Evolutionary conservation across 2,113 vertebrate genomes (phyloP).

Genomic region (Nycticryphes semicollaris): DNA sequence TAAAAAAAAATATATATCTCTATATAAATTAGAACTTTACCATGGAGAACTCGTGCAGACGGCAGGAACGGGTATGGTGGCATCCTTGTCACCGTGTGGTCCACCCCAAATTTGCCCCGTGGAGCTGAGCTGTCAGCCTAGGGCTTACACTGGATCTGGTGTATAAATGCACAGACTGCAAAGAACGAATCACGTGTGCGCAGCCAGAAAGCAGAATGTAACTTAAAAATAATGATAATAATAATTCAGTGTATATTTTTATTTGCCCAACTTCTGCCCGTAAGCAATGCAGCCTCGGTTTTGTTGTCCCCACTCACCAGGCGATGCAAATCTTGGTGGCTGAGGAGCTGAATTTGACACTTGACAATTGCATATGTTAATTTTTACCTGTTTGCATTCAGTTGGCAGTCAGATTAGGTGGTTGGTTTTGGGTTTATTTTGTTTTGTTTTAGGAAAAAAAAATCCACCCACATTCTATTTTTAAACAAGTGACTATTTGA

Average conservation of each 20-base stretch:
- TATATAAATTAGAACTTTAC: neutral
- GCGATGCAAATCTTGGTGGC: neutral
- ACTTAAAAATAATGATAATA: neutral
- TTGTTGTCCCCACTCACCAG: neutral
- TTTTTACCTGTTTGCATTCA: conserved; percentile 29
- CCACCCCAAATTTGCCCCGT: rapidly evolving
- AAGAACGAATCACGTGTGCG: rapidly evolving
- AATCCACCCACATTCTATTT: neutral
- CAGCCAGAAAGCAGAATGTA: neutral
- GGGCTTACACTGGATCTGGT: neutral
- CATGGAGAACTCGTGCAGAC: rapidly evolving
- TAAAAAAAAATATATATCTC: neutral
- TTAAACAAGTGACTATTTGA: conserved; percentile 29
- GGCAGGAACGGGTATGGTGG: rapidly evolving
- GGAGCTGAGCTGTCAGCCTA: neutral
- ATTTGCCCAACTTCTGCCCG: neutral
- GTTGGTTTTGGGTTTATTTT: too few relatives aligned
- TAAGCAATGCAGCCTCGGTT: neutral
- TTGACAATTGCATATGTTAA: neutral
- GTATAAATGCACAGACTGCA: neutral
- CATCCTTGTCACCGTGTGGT: neutral
- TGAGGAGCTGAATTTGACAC: neutral
- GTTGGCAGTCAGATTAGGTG: neutral
- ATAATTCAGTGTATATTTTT: neutral
- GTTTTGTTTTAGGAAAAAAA: neutral